Conservation (phyloP, 1,140 invertebrate species). For the Panagrolaimus sp. region DNA sequence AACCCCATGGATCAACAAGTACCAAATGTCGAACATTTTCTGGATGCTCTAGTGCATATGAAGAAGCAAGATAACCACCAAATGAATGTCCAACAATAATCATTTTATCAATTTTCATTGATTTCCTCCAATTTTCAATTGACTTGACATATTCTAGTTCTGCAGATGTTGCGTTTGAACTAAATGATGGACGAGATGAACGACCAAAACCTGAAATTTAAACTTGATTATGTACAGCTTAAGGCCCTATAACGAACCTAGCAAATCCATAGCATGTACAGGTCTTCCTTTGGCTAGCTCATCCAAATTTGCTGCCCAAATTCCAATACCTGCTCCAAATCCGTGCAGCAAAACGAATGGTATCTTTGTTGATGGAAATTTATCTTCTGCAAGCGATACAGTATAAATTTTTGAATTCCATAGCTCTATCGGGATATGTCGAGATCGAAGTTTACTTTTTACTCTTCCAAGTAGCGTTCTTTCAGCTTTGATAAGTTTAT, state of each 20-base stretch:
- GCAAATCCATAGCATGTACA: slow-evolving; percentile 84
- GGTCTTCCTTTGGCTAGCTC: slow-evolving; percentile 68
- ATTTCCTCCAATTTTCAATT: slow-evolving; percentile 85
- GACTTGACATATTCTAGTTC: slow-evolving; percentile 82
- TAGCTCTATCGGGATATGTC: no score
- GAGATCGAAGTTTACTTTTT: no score
- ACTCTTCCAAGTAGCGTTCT: slow-evolving; percentile 25
- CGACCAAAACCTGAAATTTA: slow-evolving; percentile 83
- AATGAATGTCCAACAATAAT: slow-evolving; percentile 85
- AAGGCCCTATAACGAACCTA: slow-evolving; percentile 60
- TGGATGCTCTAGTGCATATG: slow-evolving; percentile 74
- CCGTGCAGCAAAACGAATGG: slow-evolving; percentile 80
- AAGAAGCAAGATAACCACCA: slow-evolving; percentile 75
- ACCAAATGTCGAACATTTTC: slow-evolving; percentile 77
- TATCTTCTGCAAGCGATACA: slow-evolving; percentile 41
- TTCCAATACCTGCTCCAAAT: slow-evolving; percentile 76
- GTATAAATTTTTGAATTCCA: no score
- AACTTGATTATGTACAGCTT: no score
- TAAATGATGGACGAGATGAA: slow-evolving; percentile 79
- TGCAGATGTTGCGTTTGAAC: slow-evolving; percentile 70
- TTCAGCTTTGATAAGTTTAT: slow-evolving; percentile 25
- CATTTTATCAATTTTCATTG: slow-evolving; percentile 80
- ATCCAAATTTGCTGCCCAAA: slow-evolving; percentile 73
- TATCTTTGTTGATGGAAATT: slow-evolving; percentile 8
- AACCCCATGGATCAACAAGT: slow-evolving; percentile 95